phyloP scores from a whole-genome alignment of 2,113 vertebrate species.

The Gadus macrocephalus region DNA sequence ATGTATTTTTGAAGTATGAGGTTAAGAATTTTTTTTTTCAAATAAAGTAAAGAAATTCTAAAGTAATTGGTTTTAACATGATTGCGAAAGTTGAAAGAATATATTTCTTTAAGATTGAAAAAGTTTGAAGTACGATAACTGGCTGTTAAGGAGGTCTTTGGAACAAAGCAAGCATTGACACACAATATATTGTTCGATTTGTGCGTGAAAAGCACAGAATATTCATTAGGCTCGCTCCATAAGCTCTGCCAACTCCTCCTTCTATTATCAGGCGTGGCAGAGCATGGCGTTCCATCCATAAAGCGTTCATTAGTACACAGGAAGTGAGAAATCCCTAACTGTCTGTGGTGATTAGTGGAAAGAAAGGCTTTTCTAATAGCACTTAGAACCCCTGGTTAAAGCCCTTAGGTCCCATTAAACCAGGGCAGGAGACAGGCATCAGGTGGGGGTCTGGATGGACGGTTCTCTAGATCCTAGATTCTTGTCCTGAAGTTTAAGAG shows the following conservation, averaged over 20 bases:
- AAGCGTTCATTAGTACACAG: conserved; percentile 52
- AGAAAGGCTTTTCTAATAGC: conserved; percentile 58
- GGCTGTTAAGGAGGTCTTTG: background rate
- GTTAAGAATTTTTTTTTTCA: no score
- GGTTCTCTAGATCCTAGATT: background rate
- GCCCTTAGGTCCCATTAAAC: conserved; percentile 49
- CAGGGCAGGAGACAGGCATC: conserved; percentile 29
- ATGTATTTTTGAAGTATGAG: no score
- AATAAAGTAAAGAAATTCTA: no score
- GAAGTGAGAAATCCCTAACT: conserved; percentile 25
- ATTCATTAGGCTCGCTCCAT: no score
- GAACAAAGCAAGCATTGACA: background rate
- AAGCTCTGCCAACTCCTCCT: background rate
- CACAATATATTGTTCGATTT: background rate
- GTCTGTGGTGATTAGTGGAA: conserved; percentile 35
- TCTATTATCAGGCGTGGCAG: background rate
- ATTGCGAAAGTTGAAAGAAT: background rate
- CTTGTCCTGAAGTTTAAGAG: background rate
- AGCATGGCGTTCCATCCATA: conserved; percentile 20
- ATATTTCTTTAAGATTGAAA: background rate
- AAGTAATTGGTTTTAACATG: no score
- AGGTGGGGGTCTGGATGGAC: background rate
- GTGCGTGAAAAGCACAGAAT: no score
- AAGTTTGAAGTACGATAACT: background rate
- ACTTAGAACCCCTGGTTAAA: conserved; percentile 53